Evolutionary conservation across 1,140 invertebrate species (phyloP).

Genomic region (Vanessa tameamea): DNA sequence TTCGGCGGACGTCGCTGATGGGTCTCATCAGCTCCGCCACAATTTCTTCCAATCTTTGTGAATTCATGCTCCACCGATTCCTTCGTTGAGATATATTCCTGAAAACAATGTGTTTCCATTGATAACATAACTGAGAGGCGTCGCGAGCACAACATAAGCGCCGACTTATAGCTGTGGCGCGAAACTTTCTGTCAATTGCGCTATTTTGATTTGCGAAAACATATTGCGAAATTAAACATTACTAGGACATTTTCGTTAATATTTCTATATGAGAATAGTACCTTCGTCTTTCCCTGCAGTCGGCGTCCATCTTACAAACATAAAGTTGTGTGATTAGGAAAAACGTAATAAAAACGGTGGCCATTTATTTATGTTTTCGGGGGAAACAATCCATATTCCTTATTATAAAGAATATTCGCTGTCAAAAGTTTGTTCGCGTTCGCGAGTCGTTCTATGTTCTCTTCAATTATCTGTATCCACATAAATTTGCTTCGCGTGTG

Average conservation of each 20-base stretch:
- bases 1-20: constrained; percentile 70
- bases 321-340: constrained; percentile 68
- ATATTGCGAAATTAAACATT: constrained; percentile 37
- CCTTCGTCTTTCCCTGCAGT: constrained; percentile 55
- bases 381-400: constrained; percentile 56
- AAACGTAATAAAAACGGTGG: constrained; percentile 76
- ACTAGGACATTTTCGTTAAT: background rate
- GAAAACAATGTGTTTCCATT: constrained; percentile 64
- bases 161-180: constrained; percentile 63
- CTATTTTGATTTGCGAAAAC: constrained; percentile 58
- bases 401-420: constrained; percentile 49
- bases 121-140: constrained; percentile 69
- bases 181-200: constrained; percentile 69
- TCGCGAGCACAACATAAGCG: constrained; percentile 52
- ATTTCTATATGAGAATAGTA: constrained; percentile 42
- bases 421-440: constrained; percentile 55
- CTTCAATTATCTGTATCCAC: constrained; percentile 30
- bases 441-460: constrained; percentile 42
- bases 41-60: constrained; percentile 73
- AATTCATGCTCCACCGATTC: constrained; percentile 76
- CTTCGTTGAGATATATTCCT: constrained; percentile 64
- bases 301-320: constrained; percentile 78
- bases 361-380: constrained; percentile 78
- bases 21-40: constrained; percentile 77
- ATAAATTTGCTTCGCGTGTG: constrained; percentile 22